These are phyloP conservation scores for Cochlearius cochlearius DNA, from an alignment of 2,113 vertebrate species.

Conservation along the genomic window DNA sequence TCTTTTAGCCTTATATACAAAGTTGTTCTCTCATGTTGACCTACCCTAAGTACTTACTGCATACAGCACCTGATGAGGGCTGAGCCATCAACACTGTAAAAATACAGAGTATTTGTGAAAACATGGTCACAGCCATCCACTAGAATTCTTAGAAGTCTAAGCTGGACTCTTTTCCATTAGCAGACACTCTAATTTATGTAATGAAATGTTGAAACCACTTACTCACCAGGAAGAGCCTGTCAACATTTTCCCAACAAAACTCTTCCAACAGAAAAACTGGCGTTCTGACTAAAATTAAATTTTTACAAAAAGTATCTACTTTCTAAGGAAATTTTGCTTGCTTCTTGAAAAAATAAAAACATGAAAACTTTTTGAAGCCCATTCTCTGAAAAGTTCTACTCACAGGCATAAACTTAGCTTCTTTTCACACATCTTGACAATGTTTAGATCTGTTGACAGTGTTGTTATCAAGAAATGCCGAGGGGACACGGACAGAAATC, in stretches of 20 bases:
- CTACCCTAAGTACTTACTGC: neutral
- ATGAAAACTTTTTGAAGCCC: conserved; percentile 39
- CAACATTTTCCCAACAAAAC: neutral
- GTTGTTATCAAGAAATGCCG: conserved; percentile 62
- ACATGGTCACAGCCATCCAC: neutral
- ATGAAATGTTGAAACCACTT: neutral
- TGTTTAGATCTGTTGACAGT: conserved; percentile 67
- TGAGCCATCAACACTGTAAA: neutral
- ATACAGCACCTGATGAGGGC: neutral
- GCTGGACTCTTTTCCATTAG: neutral
- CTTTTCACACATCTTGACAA: conserved; percentile 63
- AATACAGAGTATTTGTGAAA: neutral
- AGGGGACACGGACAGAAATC: conserved; percentile 64
- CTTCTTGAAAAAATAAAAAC: conserved; percentile 16
- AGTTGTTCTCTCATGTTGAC: neutral
- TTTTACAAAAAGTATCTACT: neutral
- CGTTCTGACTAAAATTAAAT: neutral
- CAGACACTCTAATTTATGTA: neutral
- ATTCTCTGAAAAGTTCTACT: conserved; percentile 59
- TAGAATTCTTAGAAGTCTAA: neutral
- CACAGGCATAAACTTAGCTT: conserved; percentile 62
- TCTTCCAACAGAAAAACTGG: neutral
- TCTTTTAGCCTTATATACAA: neutral
- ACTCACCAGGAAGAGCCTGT: neutral
- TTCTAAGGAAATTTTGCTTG: neutral